These are phyloP conservation scores for Nettapus auritus DNA, from an alignment of 2,113 vertebrate species.

Conservation along the genomic window DNA sequence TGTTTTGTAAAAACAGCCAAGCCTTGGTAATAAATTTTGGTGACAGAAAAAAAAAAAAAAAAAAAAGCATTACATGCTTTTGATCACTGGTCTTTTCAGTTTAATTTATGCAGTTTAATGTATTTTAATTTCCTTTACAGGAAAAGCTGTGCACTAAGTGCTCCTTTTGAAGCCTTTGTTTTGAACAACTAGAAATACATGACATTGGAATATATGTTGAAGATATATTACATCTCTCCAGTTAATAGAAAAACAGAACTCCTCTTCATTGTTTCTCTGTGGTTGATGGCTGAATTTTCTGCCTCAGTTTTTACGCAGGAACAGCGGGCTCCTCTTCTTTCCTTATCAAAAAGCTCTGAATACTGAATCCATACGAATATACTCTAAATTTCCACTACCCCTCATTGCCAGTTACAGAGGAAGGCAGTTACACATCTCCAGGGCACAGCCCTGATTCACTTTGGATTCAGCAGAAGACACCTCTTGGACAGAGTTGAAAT, in stretches of 20 bases:
- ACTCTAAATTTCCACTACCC: not conserved
- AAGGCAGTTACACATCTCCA: not conserved
- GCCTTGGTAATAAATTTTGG: not conserved
- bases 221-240: not conserved
- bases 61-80: not conserved
- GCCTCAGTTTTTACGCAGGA: not conserved
- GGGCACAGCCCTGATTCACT: not conserved
- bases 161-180: not conserved
- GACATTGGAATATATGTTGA: not conserved
- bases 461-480: not conserved
- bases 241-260: not conserved
- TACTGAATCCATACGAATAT: not conserved
- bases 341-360: not conserved
- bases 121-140: not conserved
- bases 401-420: not conserved
- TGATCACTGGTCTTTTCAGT: not conserved
- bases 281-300: not conserved
- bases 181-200: not conserved
- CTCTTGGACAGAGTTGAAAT: not conserved
- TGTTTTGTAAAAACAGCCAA: not conserved
- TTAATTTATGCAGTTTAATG: not conserved
- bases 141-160: not conserved
- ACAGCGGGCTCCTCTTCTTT: not conserved
- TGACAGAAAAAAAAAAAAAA: not conserved
- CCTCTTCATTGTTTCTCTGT: not conserved